A percentile compares a stretch with the other conserved stretches of the same genome.
Evolutionary conservation across 2,888 invertebrate genomes (phyloP).

Genomic region (Drosophila atripex): DNA sequence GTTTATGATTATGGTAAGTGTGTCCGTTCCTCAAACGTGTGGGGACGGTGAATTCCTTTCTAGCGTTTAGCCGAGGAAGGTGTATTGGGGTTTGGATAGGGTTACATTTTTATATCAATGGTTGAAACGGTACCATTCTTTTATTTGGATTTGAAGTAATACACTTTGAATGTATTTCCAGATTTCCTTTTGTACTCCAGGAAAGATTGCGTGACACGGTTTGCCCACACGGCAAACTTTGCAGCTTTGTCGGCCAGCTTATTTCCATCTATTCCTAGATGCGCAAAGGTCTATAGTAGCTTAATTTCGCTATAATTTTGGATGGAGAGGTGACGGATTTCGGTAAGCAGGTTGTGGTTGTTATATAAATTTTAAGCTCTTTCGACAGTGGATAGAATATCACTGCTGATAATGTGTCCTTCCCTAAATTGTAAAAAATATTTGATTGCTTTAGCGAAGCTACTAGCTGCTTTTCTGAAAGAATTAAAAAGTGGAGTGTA

Average conservation of each 20-base stretch:
- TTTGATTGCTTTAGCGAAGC: neutral
- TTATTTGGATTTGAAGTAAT: no score
- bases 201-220: constrained; percentile 1
- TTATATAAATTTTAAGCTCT: constrained; percentile 15
- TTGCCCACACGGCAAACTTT: constrained; percentile 3
- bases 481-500: neutral
- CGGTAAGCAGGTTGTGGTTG: neutral
- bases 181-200: constrained; percentile 1
- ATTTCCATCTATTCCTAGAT: neutral
- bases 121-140: no score
- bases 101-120: no score
- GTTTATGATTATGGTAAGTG: no score
- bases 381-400: constrained; percentile 17
- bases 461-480: neutral
- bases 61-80: no score
- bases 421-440: neutral
- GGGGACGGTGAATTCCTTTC: no score
- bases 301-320: constrained; percentile 5
- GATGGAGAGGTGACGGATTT: constrained; percentile 13
- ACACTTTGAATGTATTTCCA: neutral
- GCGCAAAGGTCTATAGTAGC: neutral
- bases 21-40: no score
- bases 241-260: constrained; percentile 2
- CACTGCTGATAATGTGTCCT: constrained; percentile 16
- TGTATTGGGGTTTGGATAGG: no score